phyloP scores from a whole-genome alignment of 1,140 invertebrate species.

The Stenopsyche tienmushanensis region DNA sequence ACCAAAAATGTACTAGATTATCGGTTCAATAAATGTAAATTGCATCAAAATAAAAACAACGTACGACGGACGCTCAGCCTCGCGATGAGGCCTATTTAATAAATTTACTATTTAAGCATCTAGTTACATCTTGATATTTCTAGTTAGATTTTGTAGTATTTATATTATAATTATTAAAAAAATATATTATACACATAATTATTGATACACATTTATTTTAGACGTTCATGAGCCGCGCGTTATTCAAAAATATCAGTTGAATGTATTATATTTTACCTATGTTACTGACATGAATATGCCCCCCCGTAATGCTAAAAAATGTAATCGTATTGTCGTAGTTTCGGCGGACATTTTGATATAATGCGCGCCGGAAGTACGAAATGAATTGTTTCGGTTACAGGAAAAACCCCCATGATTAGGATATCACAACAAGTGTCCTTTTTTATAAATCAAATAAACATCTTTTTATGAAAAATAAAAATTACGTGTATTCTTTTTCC shows the following conservation, averaged over 20 bases:
- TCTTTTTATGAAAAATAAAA: conserved; percentile 40
- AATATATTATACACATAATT: conserved; percentile 33
- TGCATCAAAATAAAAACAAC: conserved; percentile 21
- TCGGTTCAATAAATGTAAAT: conserved; percentile 7
- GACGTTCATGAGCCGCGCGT: not conserved
- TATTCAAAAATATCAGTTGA: conserved; percentile 1
- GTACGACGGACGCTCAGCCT: conserved; percentile 14
- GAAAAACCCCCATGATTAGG: conserved; percentile 30
- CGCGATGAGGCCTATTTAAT: conserved; percentile 31
- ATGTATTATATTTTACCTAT: conserved; percentile 3
- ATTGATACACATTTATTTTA: conserved; percentile 20
- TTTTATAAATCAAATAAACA: conserved; percentile 43
- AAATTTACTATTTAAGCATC: conserved; percentile 29
- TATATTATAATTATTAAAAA: conserved; percentile 40
- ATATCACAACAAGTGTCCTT: conserved; percentile 42
- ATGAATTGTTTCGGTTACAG: conserved; percentile 13
- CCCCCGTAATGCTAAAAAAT: no score
- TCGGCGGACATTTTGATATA: no score
- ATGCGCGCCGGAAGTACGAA: not conserved
- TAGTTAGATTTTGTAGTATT: conserved; percentile 42
- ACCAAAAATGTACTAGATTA: conserved; percentile 16
- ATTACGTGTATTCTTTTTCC: conserved; percentile 14
- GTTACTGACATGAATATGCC: no score
- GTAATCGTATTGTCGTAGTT: no score
- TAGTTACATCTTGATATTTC: conserved; percentile 42